A percentile compares a stretch with the other conserved stretches of the same genome.
Evolutionary conservation across 2,113 vertebrate genomes (phyloP).

Genomic region (Cochlearius cochlearius): DNA sequence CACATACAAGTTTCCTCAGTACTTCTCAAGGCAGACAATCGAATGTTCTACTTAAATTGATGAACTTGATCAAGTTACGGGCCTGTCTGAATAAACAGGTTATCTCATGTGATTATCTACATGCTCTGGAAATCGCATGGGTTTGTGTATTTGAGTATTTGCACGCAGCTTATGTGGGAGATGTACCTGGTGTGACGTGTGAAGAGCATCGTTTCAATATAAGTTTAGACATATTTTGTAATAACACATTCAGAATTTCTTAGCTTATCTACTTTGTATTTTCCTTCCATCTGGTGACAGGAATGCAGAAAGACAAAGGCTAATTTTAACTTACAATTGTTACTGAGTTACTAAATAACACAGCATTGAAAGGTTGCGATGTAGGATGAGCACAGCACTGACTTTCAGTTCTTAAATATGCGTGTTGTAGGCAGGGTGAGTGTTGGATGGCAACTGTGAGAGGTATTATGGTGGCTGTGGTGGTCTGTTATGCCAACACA

Average conservation of each 20-base stretch:
- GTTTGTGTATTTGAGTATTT: neutral
- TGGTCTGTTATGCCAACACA: neutral
- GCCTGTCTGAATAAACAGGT: too few species aligned
- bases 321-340: neutral
- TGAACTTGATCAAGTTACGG: fast-evolving
- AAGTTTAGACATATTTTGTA: neutral
- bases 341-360: neutral
- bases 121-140: fast-evolving
- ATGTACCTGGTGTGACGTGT: neutral
- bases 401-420: neutral
- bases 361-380: fast-evolving
- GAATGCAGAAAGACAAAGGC: neutral
- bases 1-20: neutral
- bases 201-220: neutral
- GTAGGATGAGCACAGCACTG: neutral
- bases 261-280: neutral
- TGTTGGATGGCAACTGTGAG: neutral
- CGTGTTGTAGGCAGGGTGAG: neutral
- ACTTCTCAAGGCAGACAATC: neutral
- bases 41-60: neutral
- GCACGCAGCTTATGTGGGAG: fast-evolving
- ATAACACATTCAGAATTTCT: neutral
- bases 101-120: fast-evolving
- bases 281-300: neutral
- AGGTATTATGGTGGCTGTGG: neutral